Evolutionary conservation across 2,888 invertebrate genomes (phyloP), one percentile per base, ranked within the genome.

Genomic region (Catotricha subobsoleta): DNA sequence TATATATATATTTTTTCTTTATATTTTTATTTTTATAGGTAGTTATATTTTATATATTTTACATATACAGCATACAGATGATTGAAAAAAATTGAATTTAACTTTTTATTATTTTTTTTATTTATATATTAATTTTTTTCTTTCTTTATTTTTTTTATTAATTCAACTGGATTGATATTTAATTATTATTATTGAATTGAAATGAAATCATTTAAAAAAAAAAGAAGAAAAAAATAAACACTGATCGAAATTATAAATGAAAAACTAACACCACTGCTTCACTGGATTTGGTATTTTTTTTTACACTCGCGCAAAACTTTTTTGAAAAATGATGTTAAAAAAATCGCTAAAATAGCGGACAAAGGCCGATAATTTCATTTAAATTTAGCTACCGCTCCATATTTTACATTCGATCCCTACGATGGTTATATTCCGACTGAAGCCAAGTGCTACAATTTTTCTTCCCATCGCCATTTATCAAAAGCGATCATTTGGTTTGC

Each of bases 291-390:
- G 23, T 23, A 20, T 30, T 30, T 15, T 15, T 25, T 9, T 25
- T 34, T 34, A n/a, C 20, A 20, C 21, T 34, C 34, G 34, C n/a
- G 20, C 21, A 13, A 21, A 21, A 12, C 23, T 36, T 33, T 45
- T 43, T 47, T 48, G 45, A 42, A 46, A 47, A 53, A 56, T 54
- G 56, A 57, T 67, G 67, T 69, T 60, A 66, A 71, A 71, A 70
- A 66, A 66, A 58, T 60, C 64, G 64, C 69, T 67, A 67, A 59
- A 67, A 66, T 69, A 67, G 62, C 71, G 66, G 60, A 61, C 60
- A 58, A 60, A 60, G 57, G 59, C 60, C 60, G 60, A 60, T 58
- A 56, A 59, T 52, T 50, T 53, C 54, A 54, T 51, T 50, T 54
- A 55, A 20, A 33, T 48, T 52, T 55, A 58, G 60, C 60, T 60